A percentile compares a stretch with the other conserved stretches of the same genome.
Conservation (phyloP, 2,888 invertebrate species). For the Teinopalpus imperialis region DNA sequence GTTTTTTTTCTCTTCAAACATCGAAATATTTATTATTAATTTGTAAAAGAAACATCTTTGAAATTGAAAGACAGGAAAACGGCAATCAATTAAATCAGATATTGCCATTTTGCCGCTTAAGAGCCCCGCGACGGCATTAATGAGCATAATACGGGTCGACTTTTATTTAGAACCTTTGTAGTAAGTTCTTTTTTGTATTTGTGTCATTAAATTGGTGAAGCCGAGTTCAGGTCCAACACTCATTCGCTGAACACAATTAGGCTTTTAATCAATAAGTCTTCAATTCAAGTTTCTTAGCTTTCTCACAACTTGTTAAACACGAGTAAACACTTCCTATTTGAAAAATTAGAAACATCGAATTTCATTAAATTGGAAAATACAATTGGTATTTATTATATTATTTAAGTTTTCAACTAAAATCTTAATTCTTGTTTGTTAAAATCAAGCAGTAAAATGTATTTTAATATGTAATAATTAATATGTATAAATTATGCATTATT, state of each 20-base stretch:
- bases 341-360: background rate
- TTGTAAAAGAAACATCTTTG: constrained; percentile 4
- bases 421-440: too few relatives aligned
- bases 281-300: constrained; percentile 8
- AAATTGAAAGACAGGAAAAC: constrained; percentile 5
- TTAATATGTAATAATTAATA: too few relatives aligned
- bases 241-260: constrained; percentile 20
- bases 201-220: constrained; percentile 14
- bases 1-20: too few relatives aligned
- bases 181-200: constrained; percentile 16
- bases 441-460: too few relatives aligned
- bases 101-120: constrained; percentile 9
- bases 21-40: constrained; percentile 3
- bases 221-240: constrained; percentile 5
- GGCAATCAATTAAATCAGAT: constrained; percentile 22
- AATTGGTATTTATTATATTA: too few relatives aligned
- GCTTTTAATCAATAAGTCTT: constrained; percentile 20
- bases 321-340: background rate
- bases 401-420: too few relatives aligned
- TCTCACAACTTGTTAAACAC: background rate
- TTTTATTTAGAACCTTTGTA: constrained; percentile 17
- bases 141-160: constrained; percentile 16
- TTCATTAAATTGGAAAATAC: background rate
- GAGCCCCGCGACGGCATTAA: constrained; percentile 12
- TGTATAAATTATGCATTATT: too few relatives aligned